phyloP scores from a whole-genome alignment of 2,888 invertebrate genomes.

The Therioaphis trifolii region DNA sequence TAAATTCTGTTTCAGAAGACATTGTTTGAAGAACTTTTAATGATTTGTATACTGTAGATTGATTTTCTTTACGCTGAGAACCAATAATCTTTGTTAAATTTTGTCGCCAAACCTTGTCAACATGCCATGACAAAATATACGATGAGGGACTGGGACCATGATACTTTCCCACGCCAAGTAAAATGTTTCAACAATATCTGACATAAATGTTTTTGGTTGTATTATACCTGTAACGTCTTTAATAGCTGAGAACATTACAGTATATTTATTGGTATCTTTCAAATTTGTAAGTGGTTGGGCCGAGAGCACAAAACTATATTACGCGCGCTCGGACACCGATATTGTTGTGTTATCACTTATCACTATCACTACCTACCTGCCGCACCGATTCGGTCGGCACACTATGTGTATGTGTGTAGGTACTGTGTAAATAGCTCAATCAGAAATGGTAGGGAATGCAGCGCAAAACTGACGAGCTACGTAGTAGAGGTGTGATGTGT shows the following conservation, averaged over 20 bases:
- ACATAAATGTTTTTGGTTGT: not conserved
- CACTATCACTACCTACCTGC: too few relatives aligned
- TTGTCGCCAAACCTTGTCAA: not conserved
- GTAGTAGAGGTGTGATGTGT: too few relatives aligned
- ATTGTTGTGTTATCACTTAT: too few relatives aligned
- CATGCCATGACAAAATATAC: not conserved
- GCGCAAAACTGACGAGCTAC: too few relatives aligned
- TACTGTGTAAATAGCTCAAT: too few relatives aligned
- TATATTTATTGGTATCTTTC: not conserved
- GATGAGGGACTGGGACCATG: not conserved
- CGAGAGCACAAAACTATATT: too few relatives aligned
- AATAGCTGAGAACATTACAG: not conserved
- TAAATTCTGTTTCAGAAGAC: not conserved
- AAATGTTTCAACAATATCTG: slow-evolving; percentile 25
- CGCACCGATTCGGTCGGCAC: too few relatives aligned
- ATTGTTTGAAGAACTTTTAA: slow-evolving; percentile 73
- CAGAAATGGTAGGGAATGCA: too few relatives aligned
- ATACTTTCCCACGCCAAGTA: slow-evolving; percentile 1
- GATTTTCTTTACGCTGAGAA: slow-evolving; percentile 1
- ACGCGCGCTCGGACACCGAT: too few relatives aligned
- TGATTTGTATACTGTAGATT: slow-evolving; percentile 70
- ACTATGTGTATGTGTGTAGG: too few relatives aligned
- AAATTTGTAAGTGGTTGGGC: too few relatives aligned
- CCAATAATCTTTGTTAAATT: slow-evolving; percentile 3
- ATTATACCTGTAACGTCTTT: not conserved